Percentiles rank a stretch among this genome's conserved stretches.
Conservation (phyloP, 2,113 vertebrate genomes). For the Sphyrna mokarran region DNA sequence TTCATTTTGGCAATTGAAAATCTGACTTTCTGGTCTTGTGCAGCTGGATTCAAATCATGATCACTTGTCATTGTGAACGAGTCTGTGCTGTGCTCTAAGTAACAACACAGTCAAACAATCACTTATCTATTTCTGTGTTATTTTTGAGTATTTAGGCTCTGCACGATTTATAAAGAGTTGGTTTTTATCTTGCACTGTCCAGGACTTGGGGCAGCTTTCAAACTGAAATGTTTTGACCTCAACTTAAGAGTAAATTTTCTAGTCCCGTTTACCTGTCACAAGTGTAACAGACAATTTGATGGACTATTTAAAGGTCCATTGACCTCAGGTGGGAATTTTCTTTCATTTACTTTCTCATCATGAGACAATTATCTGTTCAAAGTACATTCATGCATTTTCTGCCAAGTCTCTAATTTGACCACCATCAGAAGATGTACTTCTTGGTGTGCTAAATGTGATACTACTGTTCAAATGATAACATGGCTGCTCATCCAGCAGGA, state of each 20-base stretch:
- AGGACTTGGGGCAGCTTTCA: not conserved
- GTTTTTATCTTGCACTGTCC: not conserved
- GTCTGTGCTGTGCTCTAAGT: not conserved
- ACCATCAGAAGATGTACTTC: not conserved
- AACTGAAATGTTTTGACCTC: not conserved
- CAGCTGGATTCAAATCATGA: not conserved
- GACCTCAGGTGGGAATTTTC: not conserved
- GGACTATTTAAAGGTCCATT: no score
- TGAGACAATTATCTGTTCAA: not conserved
- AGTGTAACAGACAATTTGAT: no score
- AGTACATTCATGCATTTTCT: not conserved
- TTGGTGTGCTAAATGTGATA: not conserved
- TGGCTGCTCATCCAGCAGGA: no score
- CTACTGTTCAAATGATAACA: not conserved
- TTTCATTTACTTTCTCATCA: not conserved
- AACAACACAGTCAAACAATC: not conserved
- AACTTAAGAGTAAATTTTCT: not conserved
- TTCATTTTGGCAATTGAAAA: not conserved
- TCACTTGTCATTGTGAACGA: not conserved
- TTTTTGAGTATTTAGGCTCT: not conserved
- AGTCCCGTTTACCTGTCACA: no score
- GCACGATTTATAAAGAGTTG: not conserved
- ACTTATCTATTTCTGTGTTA: not conserved
- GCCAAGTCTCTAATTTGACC: not conserved
- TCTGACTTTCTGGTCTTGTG: not conserved